phyloP scores from a whole-genome alignment of 2,797 vertebrate genomes.

The Ceyx erithaca region DNA sequence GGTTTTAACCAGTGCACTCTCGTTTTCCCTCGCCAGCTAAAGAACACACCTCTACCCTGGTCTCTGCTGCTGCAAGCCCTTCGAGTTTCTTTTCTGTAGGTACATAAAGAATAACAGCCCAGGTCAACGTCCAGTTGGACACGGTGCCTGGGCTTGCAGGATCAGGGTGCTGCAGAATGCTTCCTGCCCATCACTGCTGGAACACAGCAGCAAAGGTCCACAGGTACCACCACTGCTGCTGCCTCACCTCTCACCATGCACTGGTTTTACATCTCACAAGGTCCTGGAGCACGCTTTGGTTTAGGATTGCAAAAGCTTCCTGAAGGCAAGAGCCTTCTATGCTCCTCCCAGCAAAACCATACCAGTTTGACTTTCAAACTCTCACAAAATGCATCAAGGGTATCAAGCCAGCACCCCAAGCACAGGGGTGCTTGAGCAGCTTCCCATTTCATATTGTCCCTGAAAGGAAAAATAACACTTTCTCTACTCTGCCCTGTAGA shows the following conservation, averaged over 20 bases:
- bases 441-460: neutral
- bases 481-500: too few species aligned
- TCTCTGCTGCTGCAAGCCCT: neutral
- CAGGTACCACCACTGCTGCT: accelerated
- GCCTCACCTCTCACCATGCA: accelerated
- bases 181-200: neutral
- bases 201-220: accelerated
- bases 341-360: neutral
- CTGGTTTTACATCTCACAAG: neutral
- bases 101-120: neutral
- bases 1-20: neutral
- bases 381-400: neutral
- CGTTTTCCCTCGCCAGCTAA: neutral
- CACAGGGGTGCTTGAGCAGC: accelerated
- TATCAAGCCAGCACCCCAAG: too few species aligned
- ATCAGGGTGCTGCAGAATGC: too few species aligned
- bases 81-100: neutral
- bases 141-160: neutral
- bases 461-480: neutral
- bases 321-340: neutral
- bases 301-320: neutral
- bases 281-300: neutral
- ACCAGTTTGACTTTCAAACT: neutral
- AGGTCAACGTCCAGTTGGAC: neutral
- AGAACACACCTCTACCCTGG: accelerated